Conservation (phyloP, 2,888 invertebrate species). For the Nomada hirtipes region DNA sequence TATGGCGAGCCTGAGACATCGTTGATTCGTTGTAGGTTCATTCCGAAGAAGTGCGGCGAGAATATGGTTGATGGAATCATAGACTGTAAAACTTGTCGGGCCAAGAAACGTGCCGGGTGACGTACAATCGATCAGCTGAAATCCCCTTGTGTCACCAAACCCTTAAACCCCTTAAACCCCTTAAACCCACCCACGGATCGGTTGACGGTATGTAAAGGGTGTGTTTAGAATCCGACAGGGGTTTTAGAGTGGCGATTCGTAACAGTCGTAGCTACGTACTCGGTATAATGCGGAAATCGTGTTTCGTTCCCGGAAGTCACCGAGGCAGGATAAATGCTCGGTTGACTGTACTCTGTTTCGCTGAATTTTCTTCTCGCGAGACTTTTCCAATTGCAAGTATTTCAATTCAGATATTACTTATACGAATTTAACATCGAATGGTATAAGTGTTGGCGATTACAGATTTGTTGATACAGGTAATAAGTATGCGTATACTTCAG, state of each 20-base stretch:
- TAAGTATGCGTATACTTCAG: not conserved
- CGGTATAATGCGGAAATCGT: constrained; percentile 81
- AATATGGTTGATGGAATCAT: not conserved
- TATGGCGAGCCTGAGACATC: too few relatives aligned
- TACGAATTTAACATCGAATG: not conserved
- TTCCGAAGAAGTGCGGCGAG: not conserved
- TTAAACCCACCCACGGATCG: constrained; percentile 68
- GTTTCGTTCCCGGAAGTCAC: constrained; percentile 72
- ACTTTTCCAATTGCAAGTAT: not conserved
- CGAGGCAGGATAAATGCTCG: constrained; percentile 58
- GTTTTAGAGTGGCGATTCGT: constrained; percentile 79
- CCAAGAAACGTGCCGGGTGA: constrained; percentile 63
- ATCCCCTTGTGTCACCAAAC: constrained; percentile 65
- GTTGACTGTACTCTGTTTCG: constrained; percentile 27
- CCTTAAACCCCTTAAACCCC: constrained; percentile 59
- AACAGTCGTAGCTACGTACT: constrained; percentile 76
- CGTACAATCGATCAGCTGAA: constrained; percentile 77
- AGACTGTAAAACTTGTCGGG: constrained; percentile 31
- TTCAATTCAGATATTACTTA: not conserved
- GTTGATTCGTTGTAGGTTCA: not conserved
- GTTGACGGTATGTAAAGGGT: constrained; percentile 73
- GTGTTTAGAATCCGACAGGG: constrained; percentile 72
- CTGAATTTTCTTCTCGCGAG: not conserved
- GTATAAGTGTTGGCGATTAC: not conserved
- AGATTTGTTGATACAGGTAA: not conserved